Conservation (phyloP, 2,797 vertebrate species). For the Scleropages formosus region DNA sequence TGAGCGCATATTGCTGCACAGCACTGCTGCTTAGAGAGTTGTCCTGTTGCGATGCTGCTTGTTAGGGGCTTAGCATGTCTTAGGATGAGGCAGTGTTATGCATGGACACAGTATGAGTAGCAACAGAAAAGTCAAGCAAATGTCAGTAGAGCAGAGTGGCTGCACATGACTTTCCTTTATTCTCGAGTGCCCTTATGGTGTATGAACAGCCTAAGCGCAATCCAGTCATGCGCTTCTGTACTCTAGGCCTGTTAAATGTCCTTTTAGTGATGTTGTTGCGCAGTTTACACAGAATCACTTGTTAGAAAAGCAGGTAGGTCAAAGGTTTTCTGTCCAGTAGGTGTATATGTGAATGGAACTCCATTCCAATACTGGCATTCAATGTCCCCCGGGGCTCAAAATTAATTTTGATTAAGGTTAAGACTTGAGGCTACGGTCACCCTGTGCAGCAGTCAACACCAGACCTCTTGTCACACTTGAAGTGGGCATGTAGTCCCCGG, state of each 20-base stretch:
- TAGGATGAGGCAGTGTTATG: background rate
- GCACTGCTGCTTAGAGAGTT: slow-evolving; percentile 47
- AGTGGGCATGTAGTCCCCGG: background rate
- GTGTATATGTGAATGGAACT: no score
- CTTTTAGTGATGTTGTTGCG: no score
- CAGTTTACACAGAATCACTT: no score
- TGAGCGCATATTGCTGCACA: slow-evolving; percentile 51
- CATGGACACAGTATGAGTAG: background rate
- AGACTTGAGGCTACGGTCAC: no score
- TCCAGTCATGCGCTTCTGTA: background rate
- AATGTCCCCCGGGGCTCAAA: no score
- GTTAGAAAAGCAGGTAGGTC: no score
- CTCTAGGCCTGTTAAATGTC: no score
- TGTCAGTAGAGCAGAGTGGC: background rate
- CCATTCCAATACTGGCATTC: no score
- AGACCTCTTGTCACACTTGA: no score
- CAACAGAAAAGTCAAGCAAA: background rate
- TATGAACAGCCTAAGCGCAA: background rate
- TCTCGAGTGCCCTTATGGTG: background rate
- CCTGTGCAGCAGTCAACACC: no score
- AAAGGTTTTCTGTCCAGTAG: no score
- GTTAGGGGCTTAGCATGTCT: slow-evolving; percentile 47
- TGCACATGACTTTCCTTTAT: background rate
- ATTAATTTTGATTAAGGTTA: no score
- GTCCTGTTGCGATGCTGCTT: slow-evolving; percentile 40